Base-by-base conservation (phyloP, 2,113 vertebrate species). In the Helogale parvula region DNA sequence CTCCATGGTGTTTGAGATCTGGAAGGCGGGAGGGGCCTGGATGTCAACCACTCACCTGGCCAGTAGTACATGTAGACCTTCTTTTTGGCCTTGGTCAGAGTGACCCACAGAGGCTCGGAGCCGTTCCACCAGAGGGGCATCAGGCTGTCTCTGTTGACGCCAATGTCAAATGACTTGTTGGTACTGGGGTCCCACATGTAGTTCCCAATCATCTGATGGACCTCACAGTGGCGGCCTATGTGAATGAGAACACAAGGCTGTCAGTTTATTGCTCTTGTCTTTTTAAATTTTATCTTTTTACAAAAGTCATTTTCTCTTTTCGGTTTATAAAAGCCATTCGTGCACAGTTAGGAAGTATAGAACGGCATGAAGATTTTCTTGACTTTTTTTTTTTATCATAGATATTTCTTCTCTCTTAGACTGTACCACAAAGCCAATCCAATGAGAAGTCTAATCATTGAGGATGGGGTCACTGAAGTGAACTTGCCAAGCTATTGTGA, bases 171-270 rank as follows among this genome's bases (percentile, higher is more conserved):
- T 47, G 99, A 99, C 23, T 99, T 98, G 15, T 99, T 98, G 13
- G 98, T 98, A 35, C 35, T 96, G 93, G 99, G 97, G 76, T 99
- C 99, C 99, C 99, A 99, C 99, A 99, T 99, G 98, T 99, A 99
- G 98, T 99, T 99, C 72, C 99, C 99, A 3, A 50, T 99, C 99
- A 99, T 99, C 88, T 99, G 99, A 97, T 99, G 99, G 69, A 99
- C 98, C 38, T 99, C 99, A 65, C 99, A 99, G 88, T 99, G 98
- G 21, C 99, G 99, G 69, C 99, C 99, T 99, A 29, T 0, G 0
- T 71, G 6, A 57, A 80, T 0, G 9, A 95, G 77, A 82, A 41
- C 27, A 68, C 35, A 72, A 2, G 16, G 7, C 17, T 17, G 25
- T 95, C 84, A 50, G 66, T 7, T n/a, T 33, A 68, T 9, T 15